These are phyloP conservation scores for Sebastes hubbsi DNA, from an alignment of 2,797 vertebrate species.

Conservation along the genomic window DNA sequence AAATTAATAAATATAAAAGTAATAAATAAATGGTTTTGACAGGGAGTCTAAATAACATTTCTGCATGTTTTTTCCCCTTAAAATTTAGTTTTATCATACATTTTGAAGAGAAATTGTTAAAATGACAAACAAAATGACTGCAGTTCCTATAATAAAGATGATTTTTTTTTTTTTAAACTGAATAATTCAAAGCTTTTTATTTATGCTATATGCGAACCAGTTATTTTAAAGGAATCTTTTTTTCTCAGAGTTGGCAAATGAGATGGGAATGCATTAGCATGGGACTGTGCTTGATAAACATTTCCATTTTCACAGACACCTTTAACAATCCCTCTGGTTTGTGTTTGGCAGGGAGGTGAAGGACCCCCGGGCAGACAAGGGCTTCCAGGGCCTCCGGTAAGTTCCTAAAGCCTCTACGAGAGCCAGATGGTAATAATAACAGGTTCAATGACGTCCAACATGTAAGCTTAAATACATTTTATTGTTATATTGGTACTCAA, in stretches of 20 bases:
- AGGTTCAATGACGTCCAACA: neutral
- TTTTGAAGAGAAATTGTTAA: neutral
- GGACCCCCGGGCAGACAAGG: conserved; percentile 90
- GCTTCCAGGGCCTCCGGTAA: conserved; percentile 94
- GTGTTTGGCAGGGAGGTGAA: conserved; percentile 88
- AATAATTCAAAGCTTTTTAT: neutral
- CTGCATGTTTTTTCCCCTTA: neutral
- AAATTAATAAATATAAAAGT: neutral
- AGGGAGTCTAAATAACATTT: neutral
- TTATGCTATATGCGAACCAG: neutral
- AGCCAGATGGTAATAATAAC: conserved; percentile 18
- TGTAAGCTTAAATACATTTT: neutral
- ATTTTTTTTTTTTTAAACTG: no score
- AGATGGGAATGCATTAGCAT: conserved; percentile 8
- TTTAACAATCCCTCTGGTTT: conserved; percentile 54
- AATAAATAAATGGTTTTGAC: neutral
- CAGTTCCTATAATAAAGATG: neutral
- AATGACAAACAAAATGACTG: neutral
- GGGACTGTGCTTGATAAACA: conserved; percentile 12
- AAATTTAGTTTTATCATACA: neutral
- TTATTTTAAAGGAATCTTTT: neutral
- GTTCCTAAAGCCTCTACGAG: conserved; percentile 62
- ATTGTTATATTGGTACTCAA: neutral
- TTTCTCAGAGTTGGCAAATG: neutral
- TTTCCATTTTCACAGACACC: conserved; percentile 25